Evolutionary conservation across 2,888 invertebrate species (phyloP).

Genomic region (Dimorphilus gyrociliatus): DNA sequence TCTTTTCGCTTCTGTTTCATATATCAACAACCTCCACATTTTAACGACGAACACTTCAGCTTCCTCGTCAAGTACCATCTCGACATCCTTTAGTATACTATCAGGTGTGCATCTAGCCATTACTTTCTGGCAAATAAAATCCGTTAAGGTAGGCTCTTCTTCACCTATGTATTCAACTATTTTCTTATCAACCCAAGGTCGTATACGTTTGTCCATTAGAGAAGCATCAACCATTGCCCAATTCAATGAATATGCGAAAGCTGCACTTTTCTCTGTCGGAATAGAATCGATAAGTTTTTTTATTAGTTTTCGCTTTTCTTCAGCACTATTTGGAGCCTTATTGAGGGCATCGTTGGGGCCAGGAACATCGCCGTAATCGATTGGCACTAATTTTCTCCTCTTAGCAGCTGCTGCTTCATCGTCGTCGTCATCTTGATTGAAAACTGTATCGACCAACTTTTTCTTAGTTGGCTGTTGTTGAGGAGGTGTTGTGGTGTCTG

Average conservation of each 20-base stretch:
- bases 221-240: constrained; percentile 61
- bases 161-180: constrained; percentile 98
- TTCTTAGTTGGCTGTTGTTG: constrained; percentile 41
- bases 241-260: constrained; percentile 85
- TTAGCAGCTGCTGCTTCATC: constrained; percentile 40
- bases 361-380: neutral
- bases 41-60: constrained; percentile 99
- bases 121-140: constrained; percentile 97
- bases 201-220: constrained; percentile 43
- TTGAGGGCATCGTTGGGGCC: no score
- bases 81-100: constrained; percentile 89
- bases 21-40: constrained; percentile 98
- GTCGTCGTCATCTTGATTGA: constrained; percentile 64
- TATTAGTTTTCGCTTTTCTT: constrained; percentile 88
- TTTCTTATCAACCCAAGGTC: constrained; percentile 99
- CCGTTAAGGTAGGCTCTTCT: constrained; percentile 92
- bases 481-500: no score
- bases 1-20: constrained; percentile 97
- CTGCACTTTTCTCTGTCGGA: constrained; percentile 86
- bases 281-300: constrained; percentile 95
- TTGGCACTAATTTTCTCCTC: constrained; percentile 50
- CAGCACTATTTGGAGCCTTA: constrained; percentile 38
- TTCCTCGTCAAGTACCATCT: constrained; percentile 98
- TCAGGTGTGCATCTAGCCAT: constrained; percentile 79
- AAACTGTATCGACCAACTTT: constrained; percentile 63